Evolutionary conservation across 2,797 vertebrate genomes (phyloP).

Genomic region (Orestias chungarensis): DNA sequence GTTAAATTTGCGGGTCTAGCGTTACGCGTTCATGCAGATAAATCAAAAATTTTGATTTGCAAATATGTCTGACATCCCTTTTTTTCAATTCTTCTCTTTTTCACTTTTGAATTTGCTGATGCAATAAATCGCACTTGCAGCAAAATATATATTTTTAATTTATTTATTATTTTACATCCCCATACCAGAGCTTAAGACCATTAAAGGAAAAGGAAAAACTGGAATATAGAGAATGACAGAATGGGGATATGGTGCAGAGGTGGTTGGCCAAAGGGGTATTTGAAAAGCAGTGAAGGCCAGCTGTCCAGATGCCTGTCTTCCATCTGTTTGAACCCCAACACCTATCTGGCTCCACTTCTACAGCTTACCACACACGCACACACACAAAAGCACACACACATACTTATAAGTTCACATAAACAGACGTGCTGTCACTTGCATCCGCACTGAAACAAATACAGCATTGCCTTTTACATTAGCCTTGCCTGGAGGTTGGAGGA

Average conservation of each 20-base stretch:
- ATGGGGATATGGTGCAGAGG: conserved; percentile 65
- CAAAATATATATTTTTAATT: conserved; percentile 39
- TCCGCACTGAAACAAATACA: conserved; percentile 45
- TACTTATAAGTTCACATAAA: conserved; percentile 12
- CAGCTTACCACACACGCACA: conserved; percentile 37
- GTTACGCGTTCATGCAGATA: conserved; percentile 34
- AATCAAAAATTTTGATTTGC: conserved; percentile 47
- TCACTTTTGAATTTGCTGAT: conserved; percentile 18
- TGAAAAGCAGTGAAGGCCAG: conserved; percentile 69
- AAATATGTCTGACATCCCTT: conserved; percentile 17
- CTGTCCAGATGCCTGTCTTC: conserved; percentile 74
- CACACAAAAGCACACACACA: too few relatives aligned
- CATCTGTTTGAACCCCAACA: conserved; percentile 73
- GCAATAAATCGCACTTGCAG: conserved; percentile 18
- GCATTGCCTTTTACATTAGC: conserved; percentile 67
- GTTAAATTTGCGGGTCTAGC: conserved; percentile 66
- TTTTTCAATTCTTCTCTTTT: neutral
- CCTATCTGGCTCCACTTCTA: conserved; percentile 62
- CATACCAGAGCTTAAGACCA: conserved; percentile 26
- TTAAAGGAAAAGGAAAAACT: conserved; percentile 22
- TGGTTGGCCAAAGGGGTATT: conserved; percentile 62
- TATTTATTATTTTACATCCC: conserved; percentile 46
- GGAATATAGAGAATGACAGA: conserved; percentile 60
- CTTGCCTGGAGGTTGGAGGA: conserved; percentile 60
- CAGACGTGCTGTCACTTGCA: conserved; percentile 21